Base-by-base conservation (phyloP, 1,140 invertebrate genomes). In the Bombus breviceps region DNA sequence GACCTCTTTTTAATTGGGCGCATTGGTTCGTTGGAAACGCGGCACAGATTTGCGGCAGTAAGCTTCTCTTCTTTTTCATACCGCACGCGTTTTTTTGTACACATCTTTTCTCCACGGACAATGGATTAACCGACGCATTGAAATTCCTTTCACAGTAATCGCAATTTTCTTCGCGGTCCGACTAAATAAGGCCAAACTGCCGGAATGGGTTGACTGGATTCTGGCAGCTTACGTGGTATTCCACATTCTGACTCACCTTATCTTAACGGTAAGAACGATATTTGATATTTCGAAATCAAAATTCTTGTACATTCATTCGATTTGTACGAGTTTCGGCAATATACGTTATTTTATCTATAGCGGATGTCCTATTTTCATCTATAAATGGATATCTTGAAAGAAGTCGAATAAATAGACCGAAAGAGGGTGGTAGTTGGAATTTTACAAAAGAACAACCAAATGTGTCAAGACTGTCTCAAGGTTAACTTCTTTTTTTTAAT, bases 11-110 rank as follows among this genome's bases (percentile, higher is more conserved):
- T 95, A 99, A 99, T 94, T 99, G 98, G 98, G 92, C 97, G 28
- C 98, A 99, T 95, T 99, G 98, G 98, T 95, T 98, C 68, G 96
- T 98, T 88, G 99, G 99, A 73, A 99, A 99, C 94, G 95, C 97
- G n/a, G 98, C 98, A 5, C 98, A 99, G 93, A 98, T 99, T 89
- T 95, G 99, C 81, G 98, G 97, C 92, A 98, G 98, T 99, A 96
- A 96, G 97, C 96, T 83, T 74, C 22, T 10, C 1, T 13, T 15
- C 1, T 37, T 69, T 18, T 73, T 53, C 62, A 76, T 47, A 57
- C 32, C 13, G 4, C 32, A 6, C 4, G 22, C 62, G 15, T 62
- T 57, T 41, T 41, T 32, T n/a, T 57, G 43, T 74, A 32, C 69
- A 76, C 28, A 47, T 75, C 1, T 62, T 57, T 47, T 1, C 8